A percentile compares a stretch with the other conserved stretches of the same genome.
Conservation (phyloP, 2,113 vertebrate genomes). For the Platysteira castanea region DNA sequence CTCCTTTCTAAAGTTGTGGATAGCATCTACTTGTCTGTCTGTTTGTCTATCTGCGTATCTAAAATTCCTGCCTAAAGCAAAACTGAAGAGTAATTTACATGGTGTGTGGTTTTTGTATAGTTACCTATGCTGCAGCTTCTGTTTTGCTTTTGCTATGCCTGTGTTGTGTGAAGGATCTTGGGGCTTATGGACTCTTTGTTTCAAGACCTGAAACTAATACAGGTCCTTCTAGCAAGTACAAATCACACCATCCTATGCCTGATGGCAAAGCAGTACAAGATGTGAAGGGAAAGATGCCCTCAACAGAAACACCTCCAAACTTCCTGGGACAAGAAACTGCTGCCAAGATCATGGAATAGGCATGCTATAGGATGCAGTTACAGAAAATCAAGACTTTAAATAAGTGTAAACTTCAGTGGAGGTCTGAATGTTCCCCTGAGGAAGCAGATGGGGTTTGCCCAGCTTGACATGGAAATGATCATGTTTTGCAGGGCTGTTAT, state of each 20-base stretch:
- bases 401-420: not conserved
- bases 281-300: not conserved
- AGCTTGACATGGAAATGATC: not conserved
- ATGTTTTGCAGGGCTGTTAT: not conserved
- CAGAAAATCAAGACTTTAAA: not conserved
- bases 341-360: not conserved
- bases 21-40: not conserved
- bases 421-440: not conserved
- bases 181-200: not conserved
- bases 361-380: not conserved
- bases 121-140: not conserved
- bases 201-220: not conserved
- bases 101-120: not conserved
- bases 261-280: not conserved
- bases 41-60: not conserved
- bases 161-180: not conserved
- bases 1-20: not conserved
- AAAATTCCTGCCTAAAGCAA: not conserved
- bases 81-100: not conserved
- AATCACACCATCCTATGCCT: not conserved
- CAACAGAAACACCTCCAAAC: not conserved
- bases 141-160: not conserved
- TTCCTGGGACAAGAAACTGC: not conserved
- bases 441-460: not conserved
- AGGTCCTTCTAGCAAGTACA: not conserved